Percentiles rank a stretch among this genome's conserved stretches.
Evolutionary conservation across 2,797 vertebrate genomes (phyloP).

Genomic region (Phyllotis vaccarum): DNA sequence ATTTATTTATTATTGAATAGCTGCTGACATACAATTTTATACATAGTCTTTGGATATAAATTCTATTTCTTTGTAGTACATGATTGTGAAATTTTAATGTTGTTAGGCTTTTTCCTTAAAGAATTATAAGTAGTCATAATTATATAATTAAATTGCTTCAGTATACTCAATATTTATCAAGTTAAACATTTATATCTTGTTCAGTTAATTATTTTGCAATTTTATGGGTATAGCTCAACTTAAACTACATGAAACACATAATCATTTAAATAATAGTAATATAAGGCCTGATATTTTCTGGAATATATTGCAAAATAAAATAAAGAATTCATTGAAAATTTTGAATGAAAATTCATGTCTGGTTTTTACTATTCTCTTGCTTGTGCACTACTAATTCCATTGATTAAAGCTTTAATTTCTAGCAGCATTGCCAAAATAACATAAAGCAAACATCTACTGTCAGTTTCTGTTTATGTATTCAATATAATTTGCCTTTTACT

Average conservation of each 20-base stretch:
- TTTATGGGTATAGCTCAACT: slow-evolving; percentile 78
- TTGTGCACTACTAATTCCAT: slow-evolving; percentile 85
- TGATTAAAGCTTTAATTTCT: slow-evolving; percentile 88
- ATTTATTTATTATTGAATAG: slow-evolving; percentile 69
- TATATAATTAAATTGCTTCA: slow-evolving; percentile 59
- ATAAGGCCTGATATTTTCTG: slow-evolving; percentile 80
- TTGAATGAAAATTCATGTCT: slow-evolving; percentile 84
- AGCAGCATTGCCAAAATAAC: slow-evolving; percentile 84
- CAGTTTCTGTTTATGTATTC: slow-evolving; percentile 75
- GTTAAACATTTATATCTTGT: slow-evolving; percentile 34
- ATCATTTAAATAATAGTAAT: slow-evolving; percentile 72
- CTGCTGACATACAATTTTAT: slow-evolving; percentile 62
- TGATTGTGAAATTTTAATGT: slow-evolving; percentile 76
- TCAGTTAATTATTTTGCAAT: slow-evolving; percentile 72
- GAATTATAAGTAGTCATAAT: slow-evolving; percentile 40
- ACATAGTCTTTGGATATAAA: slow-evolving; percentile 78
- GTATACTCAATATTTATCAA: slow-evolving; percentile 33
- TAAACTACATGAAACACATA: slow-evolving; percentile 71
- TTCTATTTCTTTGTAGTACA: slow-evolving; percentile 66
- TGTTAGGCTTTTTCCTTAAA: slow-evolving; percentile 59
- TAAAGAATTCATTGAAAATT: slow-evolving; percentile 78
- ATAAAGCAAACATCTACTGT: slow-evolving; percentile 83
- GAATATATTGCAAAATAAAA: slow-evolving; percentile 72
- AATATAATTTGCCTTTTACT: slow-evolving; percentile 71
- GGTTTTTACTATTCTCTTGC: slow-evolving; percentile 84